Conservation (phyloP, 1,140 invertebrate genomes). For the Saccostrea echinata region DNA sequence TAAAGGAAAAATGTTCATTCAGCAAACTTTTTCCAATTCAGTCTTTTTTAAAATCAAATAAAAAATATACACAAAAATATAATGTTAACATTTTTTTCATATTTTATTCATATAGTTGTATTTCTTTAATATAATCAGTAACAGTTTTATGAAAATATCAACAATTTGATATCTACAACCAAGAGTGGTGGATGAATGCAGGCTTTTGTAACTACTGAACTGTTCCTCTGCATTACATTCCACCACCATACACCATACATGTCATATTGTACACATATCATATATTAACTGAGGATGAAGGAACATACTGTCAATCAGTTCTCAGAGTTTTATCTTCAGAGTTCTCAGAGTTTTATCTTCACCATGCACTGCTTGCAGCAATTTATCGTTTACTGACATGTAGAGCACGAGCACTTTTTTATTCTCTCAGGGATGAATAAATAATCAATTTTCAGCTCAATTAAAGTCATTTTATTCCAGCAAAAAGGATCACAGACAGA, state of each 20-base stretch:
- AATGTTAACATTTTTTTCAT: background rate
- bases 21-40: too few relatives aligned
- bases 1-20: too few relatives aligned
- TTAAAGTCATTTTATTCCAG: background rate
- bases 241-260: slow-evolving; percentile 5
- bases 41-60: background rate
- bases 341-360: background rate
- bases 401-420: background rate
- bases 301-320: background rate
- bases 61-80: background rate
- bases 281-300: too few relatives aligned
- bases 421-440: background rate
- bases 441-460: background rate
- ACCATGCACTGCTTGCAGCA: background rate
- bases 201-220: background rate
- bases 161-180: slow-evolving; percentile 28
- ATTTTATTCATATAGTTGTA: background rate
- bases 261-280: background rate
- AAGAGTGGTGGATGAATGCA: slow-evolving; percentile 6
- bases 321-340: background rate
- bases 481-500: slow-evolving; percentile 8
- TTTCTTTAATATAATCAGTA: slow-evolving; percentile 15
- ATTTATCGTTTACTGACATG: background rate
- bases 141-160: slow-evolving; percentile 20
- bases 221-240: background rate